Evolutionary conservation across 2,888 invertebrate species (phyloP), one percentile per base, ranked within the genome.

Genomic region (Urechis unicinctus): DNA sequence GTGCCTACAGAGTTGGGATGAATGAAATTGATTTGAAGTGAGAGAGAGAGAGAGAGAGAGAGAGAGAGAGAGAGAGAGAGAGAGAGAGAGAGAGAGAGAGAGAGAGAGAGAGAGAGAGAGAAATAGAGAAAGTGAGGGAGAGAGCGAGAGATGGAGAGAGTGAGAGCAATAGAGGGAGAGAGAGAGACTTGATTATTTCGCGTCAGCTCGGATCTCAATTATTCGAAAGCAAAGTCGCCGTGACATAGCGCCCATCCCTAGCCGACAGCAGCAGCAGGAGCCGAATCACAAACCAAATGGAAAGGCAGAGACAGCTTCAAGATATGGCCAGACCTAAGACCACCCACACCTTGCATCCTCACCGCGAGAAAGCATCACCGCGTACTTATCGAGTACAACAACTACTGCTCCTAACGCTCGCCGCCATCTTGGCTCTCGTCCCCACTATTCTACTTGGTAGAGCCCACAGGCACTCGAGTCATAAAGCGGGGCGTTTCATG

Each of bases 51-150:
- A 30, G 36, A 56, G 25, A 24, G 55, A 28, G 25, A 55, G 48
- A 29, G 57, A 56, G 56, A 56, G 48, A 47, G 25, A 58, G 45
- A 57, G 25, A 58, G 57, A 57, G 56, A 56, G 36, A 29, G 55
- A 55, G 56, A 56, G 47, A 26, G 47, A 47, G 55, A 56, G 22
- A 50, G 50, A 58, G 56, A 57, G 57, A 30, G 48, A 46, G 55
- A 57, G 25, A 48, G 28, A 44, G 45, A 48, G 28, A 43, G 44
- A 57, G 56, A 57, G 57, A 47, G n/a, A n/a, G n/a, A n/a, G n/a
- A n/a, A n/a, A n/a, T n/a, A n/a, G n/a, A n/a, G n/a, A n/a, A n/a
- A n/a, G n/a, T n/a, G n/a, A n/a, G n/a, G n/a, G n/a, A n/a, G n/a
- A n/a, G n/a, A n/a, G n/a, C n/a, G n/a, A n/a, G n/a, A n/a, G n/a